Conservation (phyloP, 2,113 vertebrate species). For the Ammodytes dubius region DNA sequence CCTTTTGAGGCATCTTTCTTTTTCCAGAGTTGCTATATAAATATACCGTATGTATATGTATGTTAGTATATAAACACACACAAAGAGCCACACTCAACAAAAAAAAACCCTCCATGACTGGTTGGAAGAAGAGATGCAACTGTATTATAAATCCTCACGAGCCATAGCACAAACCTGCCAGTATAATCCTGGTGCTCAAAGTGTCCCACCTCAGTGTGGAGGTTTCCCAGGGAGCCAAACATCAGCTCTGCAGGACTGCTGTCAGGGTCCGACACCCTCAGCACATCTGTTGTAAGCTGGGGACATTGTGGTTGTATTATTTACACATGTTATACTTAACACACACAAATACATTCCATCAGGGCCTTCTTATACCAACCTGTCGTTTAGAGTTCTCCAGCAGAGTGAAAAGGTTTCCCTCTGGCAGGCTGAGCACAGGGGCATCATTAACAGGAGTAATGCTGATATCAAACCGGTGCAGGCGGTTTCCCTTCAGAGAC, state of each 20-base stretch:
- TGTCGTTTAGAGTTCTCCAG: slow-evolving; percentile 87
- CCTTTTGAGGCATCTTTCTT: neutral
- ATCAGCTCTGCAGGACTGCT: slow-evolving; percentile 80
- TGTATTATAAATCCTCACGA: neutral
- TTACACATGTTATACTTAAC: neutral
- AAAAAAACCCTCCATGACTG: neutral
- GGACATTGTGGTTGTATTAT: slow-evolving; percentile 15
- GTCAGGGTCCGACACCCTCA: slow-evolving; percentile 87
- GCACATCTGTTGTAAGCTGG: slow-evolving; percentile 79
- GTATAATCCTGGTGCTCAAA: slow-evolving; percentile 85
- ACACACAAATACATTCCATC: neutral
- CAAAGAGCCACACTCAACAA: too few relatives aligned
- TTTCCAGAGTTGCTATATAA: neutral
- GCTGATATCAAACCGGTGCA: slow-evolving; percentile 85
- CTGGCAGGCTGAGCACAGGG: slow-evolving; percentile 86
- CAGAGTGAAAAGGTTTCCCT: slow-evolving; percentile 87
- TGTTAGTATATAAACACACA: too few relatives aligned
- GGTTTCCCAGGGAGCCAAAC: slow-evolving; percentile 87
- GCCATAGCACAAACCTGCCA: slow-evolving; percentile 56
- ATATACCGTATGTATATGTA: too few relatives aligned
- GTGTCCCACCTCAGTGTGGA: slow-evolving; percentile 85
- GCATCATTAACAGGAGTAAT: slow-evolving; percentile 89
- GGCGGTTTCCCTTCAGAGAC: slow-evolving; percentile 78
- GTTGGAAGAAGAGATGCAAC: slow-evolving; percentile 29
- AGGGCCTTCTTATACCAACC: slow-evolving; percentile 38